A percentile compares a stretch with the other conserved stretches of the same genome.
phyloP scores from a whole-genome alignment of 2,888 invertebrate species.

The Agapetus fuscipes region DNA sequence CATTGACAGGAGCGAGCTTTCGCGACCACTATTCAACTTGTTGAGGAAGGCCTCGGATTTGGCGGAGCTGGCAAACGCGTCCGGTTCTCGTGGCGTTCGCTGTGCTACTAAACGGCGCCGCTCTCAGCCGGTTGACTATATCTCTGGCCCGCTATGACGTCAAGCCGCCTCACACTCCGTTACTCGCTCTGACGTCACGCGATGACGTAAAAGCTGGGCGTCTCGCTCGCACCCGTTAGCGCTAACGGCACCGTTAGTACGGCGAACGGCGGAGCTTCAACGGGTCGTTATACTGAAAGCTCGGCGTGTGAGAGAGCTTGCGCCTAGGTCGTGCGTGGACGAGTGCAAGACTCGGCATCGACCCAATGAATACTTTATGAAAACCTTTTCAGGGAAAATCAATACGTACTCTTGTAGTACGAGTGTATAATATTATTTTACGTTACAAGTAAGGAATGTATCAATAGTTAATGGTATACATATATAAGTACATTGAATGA shows the following conservation, averaged over 20 bases:
- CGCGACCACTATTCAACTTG: slow-evolving; percentile 2
- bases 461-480: no score
- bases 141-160: slow-evolving; percentile 42
- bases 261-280: slow-evolving; percentile 37
- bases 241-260: slow-evolving; percentile 45
- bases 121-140: slow-evolving; percentile 46
- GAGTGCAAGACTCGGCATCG: no score
- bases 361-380: no score
- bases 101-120: slow-evolving; percentile 49
- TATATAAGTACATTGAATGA: no score
- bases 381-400: no score
- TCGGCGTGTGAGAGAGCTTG: no score
- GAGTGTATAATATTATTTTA: no score
- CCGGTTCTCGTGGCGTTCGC: slow-evolving; percentile 29
- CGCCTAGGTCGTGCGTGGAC: slow-evolving; percentile 25
- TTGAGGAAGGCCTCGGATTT: slow-evolving; percentile 23
- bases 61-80: slow-evolving; percentile 24
- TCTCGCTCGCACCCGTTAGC: slow-evolving; percentile 33
- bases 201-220: slow-evolving; percentile 33
- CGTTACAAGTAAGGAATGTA: no score
- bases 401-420: no score
- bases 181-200: slow-evolving; percentile 22
- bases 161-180: slow-evolving; percentile 27
- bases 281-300: no score
- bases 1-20: no score